A percentile compares a stretch with the other conserved stretches of the same genome.
Evolutionary conservation across 2,888 invertebrate species (phyloP).

Genomic region (Drosophila koepferae): DNA sequence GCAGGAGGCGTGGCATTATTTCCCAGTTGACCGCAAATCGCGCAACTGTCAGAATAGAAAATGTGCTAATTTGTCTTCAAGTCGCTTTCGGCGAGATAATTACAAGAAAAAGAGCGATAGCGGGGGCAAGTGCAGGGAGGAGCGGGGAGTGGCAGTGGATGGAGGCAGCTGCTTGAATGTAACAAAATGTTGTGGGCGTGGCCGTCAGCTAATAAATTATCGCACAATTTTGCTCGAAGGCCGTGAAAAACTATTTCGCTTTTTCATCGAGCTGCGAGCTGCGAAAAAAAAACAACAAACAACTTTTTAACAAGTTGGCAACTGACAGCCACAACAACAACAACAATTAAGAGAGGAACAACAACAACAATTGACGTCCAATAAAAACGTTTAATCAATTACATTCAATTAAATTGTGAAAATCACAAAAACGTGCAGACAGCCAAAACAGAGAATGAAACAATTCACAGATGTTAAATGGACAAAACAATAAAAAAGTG

Average conservation of each 20-base stretch:
- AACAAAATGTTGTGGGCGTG: conserved; percentile 24
- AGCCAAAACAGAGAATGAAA: conserved; percentile 41
- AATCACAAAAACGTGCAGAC: conserved; percentile 71
- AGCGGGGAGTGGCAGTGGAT: accelerated
- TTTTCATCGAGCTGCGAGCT: conserved; percentile 26
- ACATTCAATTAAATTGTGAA: conserved; percentile 67
- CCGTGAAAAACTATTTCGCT: conserved; percentile 44
- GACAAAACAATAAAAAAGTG: neutral
- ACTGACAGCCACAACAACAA: conserved; percentile 33
- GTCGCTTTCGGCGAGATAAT: conserved; percentile 31
- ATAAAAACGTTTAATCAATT: conserved; percentile 68
- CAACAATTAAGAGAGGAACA: neutral
- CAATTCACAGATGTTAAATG: conserved; percentile 20
- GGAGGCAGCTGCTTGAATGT: neutral
- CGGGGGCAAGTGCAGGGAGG: too few species aligned
- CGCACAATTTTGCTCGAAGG: conserved; percentile 49
- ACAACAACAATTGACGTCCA: conserved; percentile 20
- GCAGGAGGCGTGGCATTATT: neutral
- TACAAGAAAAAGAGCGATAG: conserved; percentile 17
- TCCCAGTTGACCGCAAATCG: conserved; percentile 63
- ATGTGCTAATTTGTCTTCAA: conserved; percentile 57
- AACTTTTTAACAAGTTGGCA: conserved; percentile 54
- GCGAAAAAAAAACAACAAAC: neutral
- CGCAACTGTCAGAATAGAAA: conserved; percentile 63
- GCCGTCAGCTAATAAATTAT: conserved; percentile 54